Conservation (phyloP, 2,113 vertebrate species). For the Typhlomys cinereus region DNA sequence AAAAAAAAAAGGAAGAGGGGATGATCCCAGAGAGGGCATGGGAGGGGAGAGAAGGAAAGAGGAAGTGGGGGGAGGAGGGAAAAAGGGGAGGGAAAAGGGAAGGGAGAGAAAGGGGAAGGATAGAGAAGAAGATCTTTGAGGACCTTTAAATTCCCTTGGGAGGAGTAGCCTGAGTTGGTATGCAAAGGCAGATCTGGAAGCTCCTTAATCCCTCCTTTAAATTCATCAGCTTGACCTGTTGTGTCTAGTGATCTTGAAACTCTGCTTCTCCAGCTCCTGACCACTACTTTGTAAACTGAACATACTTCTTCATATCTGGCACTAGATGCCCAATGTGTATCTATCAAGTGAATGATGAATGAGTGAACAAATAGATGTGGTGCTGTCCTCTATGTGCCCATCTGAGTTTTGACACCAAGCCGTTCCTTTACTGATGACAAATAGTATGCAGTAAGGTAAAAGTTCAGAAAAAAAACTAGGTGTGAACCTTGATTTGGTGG, state of each 20-base stretch:
- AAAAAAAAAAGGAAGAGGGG: neutral
- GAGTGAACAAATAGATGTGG: neutral
- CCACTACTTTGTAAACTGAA: neutral
- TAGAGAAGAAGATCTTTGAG: neutral
- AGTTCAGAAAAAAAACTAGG: constrained; percentile 24
- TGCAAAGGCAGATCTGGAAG: neutral
- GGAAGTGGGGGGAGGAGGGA: neutral
- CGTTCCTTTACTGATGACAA: neutral
- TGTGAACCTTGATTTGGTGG: neutral
- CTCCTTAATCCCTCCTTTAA: neutral
- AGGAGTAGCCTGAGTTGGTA: neutral
- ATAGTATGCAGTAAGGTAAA: neutral
- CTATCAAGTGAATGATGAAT: neutral
- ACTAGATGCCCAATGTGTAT: neutral
- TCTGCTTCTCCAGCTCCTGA: neutral
- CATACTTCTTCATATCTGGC: neutral
- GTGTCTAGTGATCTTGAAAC: neutral
- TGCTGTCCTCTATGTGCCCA: neutral
- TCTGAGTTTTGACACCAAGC: constrained; percentile 15
- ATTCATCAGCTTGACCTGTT: neutral
- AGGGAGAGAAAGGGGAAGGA: neutral
- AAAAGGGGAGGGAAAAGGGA: neutral
- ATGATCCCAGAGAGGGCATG: neutral
- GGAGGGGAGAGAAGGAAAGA: neutral
- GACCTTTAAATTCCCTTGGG: neutral